These are phyloP conservation scores for Apolygus lucorum DNA, from an alignment of 1,140 invertebrate species.

Conservation along the genomic window DNA sequence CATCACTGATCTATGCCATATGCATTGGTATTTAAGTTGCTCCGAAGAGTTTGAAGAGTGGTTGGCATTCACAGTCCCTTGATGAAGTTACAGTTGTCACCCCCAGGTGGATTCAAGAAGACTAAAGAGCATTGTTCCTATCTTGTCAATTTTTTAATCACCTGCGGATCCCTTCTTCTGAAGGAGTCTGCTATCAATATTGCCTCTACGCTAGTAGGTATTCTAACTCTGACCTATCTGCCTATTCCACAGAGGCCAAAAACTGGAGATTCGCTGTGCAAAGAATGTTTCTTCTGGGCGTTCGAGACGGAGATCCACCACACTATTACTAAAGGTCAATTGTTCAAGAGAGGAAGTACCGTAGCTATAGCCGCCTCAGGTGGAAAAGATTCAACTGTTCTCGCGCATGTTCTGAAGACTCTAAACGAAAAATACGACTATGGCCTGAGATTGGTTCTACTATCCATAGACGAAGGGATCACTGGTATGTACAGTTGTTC, in stretches of 20 bases:
- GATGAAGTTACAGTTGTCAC: constrained; percentile 20
- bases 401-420: constrained; percentile 83
- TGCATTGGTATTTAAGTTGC: no score
- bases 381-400: constrained; percentile 98
- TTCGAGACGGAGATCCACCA: constrained; percentile 96
- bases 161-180: no score
- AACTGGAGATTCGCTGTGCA: constrained; percentile 86
- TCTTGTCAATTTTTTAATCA: constrained; percentile 2
- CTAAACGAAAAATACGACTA: constrained; percentile 90
- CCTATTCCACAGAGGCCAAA: constrained; percentile 63
- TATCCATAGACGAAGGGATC: constrained; percentile 99
- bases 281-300: constrained; percentile 87
- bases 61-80: no score
- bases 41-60: no score
- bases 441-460: constrained; percentile 78
- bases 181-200: constrained; percentile 7
- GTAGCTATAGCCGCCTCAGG: constrained; percentile 96
- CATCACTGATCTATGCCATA: no score
- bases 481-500: constrained; percentile 49
- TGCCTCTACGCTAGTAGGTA: no score
- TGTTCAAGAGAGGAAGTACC: constrained; percentile 78
- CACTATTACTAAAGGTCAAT: constrained; percentile 74
- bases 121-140: constrained; percentile 2
- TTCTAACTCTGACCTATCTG: constrained; percentile 20
- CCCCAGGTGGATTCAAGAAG: constrained; percentile 8